Base-by-base conservation (phyloP, 2,113 vertebrate genomes). In the Aix galericulata region DNA sequence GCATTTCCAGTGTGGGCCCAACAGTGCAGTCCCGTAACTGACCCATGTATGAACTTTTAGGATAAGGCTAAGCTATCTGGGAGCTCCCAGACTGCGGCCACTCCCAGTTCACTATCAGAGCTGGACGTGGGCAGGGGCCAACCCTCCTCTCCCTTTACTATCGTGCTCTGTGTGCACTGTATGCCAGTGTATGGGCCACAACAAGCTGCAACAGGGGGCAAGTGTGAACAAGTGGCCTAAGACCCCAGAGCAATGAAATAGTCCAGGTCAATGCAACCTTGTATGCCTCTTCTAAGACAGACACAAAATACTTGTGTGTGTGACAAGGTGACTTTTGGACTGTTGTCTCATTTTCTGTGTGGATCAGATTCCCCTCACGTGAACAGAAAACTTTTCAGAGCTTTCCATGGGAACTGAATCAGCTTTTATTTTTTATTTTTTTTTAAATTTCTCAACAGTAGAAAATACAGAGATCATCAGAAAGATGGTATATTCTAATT, bases 141-240 rank as follows among this genome's bases (percentile, higher is more conserved):
- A 42, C 76, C 36, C 59, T 75, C 44, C 69, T 73, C 72, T 78
- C 76, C 72, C 64, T 93, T 87, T 86, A 63, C 21, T 40, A 90
- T 71, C 76, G 82, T 0, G 1, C 4, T 68, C 38, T 63, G 58
- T 50, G 69, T 69, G 20, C 82, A 69, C 32, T n/a, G 32, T 6
- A n/a, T 2, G 1, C 38, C 63, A 58, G 29, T 2, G 0, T 2
- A 0, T 40, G 40, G 46, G n/a, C 36, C 23, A 46, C 36, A 58
- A 59, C 17, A 67, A 71, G 55, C 48, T 91, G 84, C 38, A 71
- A 67, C 67, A 50, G 23, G 22, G 17, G 4, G 3, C 52, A 81
- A 69, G 12, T 8, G 59, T 69, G 53, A 71, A 22, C 50, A 76
- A 93, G 75, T 7, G 36, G 31, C 50, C 67, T 17, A 31, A 60